Percentiles rank a stretch among this genome's conserved stretches.
Conservation (phyloP, 2,888 invertebrate genomes). For the Pelosia muscerda region DNA sequence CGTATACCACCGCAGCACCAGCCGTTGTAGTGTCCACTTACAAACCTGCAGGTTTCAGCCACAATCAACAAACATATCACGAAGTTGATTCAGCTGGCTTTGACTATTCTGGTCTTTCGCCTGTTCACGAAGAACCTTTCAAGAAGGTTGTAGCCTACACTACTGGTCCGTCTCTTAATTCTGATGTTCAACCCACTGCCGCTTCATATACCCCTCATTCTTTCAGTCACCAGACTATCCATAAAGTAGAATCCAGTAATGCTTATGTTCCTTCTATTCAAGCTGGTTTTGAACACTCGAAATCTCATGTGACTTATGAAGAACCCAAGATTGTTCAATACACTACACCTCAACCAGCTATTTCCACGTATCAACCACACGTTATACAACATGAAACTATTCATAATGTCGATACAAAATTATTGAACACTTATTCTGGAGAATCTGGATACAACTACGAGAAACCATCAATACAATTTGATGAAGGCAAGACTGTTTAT, state of each 20-base stretch:
- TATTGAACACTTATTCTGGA: constrained; percentile 62
- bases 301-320: constrained; percentile 54
- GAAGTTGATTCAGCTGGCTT: constrained; percentile 66
- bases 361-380: constrained; percentile 73
- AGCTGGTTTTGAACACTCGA: constrained; percentile 49
- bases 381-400: constrained; percentile 68
- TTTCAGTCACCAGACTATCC: constrained; percentile 72
- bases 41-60: constrained; percentile 71
- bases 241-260: constrained; percentile 64
- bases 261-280: constrained; percentile 53
- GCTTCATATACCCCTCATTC: constrained; percentile 67
- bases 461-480: constrained; percentile 63
- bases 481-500: constrained; percentile 65
- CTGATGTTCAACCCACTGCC: constrained; percentile 65
- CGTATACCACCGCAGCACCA: constrained; percentile 72
- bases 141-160: constrained; percentile 79
- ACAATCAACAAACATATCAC: constrained; percentile 73
- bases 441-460: constrained; percentile 66
- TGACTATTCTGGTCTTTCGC: constrained; percentile 69
- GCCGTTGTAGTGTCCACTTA: constrained; percentile 70
- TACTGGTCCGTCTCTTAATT: constrained; percentile 66
- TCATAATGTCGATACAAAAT: constrained; percentile 69
- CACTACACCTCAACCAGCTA: constrained; percentile 64
- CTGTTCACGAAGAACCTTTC: constrained; percentile 76
- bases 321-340: constrained; percentile 59